phyloP scores from a whole-genome alignment of 2,113 vertebrate genomes.

The Vulpes ferrilata region DNA sequence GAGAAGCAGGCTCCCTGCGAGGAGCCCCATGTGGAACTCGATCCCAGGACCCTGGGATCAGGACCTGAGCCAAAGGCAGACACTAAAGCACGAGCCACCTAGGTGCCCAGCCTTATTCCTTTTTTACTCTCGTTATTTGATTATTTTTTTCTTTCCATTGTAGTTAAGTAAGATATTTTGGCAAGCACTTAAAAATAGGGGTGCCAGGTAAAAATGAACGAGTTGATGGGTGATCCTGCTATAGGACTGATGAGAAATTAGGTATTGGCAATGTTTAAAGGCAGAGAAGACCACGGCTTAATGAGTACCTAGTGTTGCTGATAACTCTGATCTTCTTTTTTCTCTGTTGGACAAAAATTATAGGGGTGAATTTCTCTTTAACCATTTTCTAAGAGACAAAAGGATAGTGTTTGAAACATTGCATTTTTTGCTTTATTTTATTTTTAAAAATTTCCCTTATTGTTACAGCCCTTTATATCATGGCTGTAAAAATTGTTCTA shows the following conservation, averaged over 20 bases:
- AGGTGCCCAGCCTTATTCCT: neutral
- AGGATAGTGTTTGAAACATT: neutral
- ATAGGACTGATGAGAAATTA: neutral
- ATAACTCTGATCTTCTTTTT: constrained; percentile 21
- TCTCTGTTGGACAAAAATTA: constrained; percentile 42
- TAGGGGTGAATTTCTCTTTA: neutral
- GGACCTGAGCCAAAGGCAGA: too few relatives aligned
- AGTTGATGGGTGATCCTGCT: neutral
- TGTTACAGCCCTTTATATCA: neutral
- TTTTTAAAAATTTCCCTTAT: constrained; percentile 13
- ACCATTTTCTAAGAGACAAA: neutral
- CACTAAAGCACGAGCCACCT: too few relatives aligned
- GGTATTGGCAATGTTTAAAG: neutral
- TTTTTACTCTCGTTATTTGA: constrained; percentile 13
- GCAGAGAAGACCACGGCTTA: neutral
- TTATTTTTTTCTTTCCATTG: constrained; percentile 25
- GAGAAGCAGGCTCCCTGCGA: too few relatives aligned
- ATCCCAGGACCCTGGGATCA: too few relatives aligned
- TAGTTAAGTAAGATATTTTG: constrained; percentile 8
- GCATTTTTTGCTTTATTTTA: neutral
- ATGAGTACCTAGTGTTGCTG: neutral
- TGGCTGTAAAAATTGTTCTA: neutral
- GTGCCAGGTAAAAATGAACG: neutral
- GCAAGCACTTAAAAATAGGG: neutral
- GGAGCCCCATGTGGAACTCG: too few relatives aligned